Evolutionary conservation across 2,888 invertebrate species (phyloP).

Genomic region (Lasioglossum villosulum): DNA sequence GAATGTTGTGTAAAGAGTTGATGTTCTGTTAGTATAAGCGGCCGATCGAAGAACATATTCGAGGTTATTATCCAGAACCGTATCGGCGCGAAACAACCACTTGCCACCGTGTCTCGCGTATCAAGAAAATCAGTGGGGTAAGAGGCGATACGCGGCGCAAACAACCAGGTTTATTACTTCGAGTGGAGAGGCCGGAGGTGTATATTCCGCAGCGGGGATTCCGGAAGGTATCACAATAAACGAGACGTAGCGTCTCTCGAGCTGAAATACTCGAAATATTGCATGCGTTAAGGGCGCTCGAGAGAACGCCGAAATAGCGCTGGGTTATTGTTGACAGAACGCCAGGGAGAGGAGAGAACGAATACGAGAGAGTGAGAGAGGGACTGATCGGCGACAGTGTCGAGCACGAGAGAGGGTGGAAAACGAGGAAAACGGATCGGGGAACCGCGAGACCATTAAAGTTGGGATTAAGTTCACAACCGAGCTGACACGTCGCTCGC

Average conservation of each 20-base stretch:
- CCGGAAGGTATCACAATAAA: slow-evolving; percentile 37
- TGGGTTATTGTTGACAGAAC: slow-evolving; percentile 43
- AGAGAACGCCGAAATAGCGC: slow-evolving; percentile 43
- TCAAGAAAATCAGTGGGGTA: slow-evolving; percentile 31
- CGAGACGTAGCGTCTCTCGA: slow-evolving; percentile 20
- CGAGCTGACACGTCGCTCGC: slow-evolving; percentile 13
- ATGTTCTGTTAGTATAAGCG: neutral
- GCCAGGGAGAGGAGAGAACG: neutral
- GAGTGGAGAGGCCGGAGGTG: slow-evolving; percentile 18
- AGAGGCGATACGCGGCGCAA: slow-evolving; percentile 7
- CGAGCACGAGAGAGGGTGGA: slow-evolving; percentile 12
- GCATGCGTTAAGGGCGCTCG: slow-evolving; percentile 43
- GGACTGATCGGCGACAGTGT: slow-evolving; percentile 18
- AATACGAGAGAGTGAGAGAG: neutral
- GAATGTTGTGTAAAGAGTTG: too few relatives aligned
- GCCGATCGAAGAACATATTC: neutral
- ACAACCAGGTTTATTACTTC: slow-evolving; percentile 49
- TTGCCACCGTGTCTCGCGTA: slow-evolving; percentile 19
- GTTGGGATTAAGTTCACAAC: slow-evolving; percentile 32
- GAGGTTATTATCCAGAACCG: neutral
- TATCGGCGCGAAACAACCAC: neutral
- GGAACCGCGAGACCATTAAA: slow-evolving; percentile 38
- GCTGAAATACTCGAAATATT: slow-evolving; percentile 49
- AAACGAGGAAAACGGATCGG: slow-evolving; percentile 40
- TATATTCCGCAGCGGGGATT: slow-evolving; percentile 15